A percentile compares a stretch with the other conserved stretches of the same genome.
phyloP scores from a whole-genome alignment of 2,888 invertebrate species.

The Caenorhabditis sp. region DNA sequence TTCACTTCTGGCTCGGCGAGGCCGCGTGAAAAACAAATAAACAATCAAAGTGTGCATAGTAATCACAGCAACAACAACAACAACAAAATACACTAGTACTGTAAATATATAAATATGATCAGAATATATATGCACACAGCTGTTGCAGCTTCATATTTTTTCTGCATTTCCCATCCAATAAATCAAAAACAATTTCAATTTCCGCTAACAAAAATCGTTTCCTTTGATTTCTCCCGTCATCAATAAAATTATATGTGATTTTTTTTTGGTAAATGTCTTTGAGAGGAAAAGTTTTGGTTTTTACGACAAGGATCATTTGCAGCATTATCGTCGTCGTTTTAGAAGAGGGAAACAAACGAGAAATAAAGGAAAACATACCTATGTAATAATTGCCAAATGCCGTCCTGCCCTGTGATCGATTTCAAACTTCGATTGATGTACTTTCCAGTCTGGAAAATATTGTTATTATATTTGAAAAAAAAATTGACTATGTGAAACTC shows the following conservation, averaged over 20 bases:
- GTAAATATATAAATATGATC: neutral
- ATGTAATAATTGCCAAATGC: conserved; percentile 59
- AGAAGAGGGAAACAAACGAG: neutral
- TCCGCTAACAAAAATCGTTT: neutral
- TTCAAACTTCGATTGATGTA: conserved; percentile 61
- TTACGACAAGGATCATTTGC: neutral
- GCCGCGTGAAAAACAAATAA: neutral
- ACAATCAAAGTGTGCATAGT: neutral
- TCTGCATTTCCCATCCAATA: too few species aligned
- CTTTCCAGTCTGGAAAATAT: neutral
- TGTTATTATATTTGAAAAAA: too few species aligned
- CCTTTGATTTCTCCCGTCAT: neutral
- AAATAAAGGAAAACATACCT: conserved; percentile 40
- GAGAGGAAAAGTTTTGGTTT: too few species aligned
- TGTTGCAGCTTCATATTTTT: neutral
- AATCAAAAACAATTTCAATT: neutral
- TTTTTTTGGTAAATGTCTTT: neutral
- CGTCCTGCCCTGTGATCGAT: conserved; percentile 50
- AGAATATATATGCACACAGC: neutral
- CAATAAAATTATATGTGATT: neutral
- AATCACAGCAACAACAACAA: neutral
- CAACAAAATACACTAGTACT: neutral
- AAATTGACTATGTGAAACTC: too few species aligned
- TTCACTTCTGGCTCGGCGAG: neutral
- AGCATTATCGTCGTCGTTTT: neutral